Base-by-base conservation (phyloP, 2,888 invertebrate genomes). In the Drosophila falleni region DNA sequence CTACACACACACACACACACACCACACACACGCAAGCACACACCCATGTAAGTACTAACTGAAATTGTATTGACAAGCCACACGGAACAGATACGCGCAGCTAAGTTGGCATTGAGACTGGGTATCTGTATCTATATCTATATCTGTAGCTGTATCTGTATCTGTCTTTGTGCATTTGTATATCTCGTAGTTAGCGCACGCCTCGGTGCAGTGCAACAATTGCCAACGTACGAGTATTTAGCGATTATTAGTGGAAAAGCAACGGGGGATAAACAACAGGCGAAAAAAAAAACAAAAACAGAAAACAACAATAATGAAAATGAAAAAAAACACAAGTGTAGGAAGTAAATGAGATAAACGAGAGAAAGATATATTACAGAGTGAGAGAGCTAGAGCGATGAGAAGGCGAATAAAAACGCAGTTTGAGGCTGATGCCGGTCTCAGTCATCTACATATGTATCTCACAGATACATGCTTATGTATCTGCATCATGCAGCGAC, bases 81-180 rank as follows among this genome's bases (percentile, higher is more conserved):
- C 78, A 87, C 86, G 89, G 87, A 87, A 86, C 87, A 86, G 85
- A 81, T 78, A 89, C 85, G 73, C 74, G 89, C 76, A 74, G 83
- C 71, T 78, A 80, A 83, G 84, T 89, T 84, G 89, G 84, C 84
- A 84, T 84, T 84, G 84, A 88, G 72, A 69, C 72, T 76, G 50
- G 41, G 71, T 74, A 67, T 65, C 62, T 65, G 51, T 71, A 53
- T 33, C 59, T 39, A 31, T 37, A 35, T 56, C 50, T 47, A 23
- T 53, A 39, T 50, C 59, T 59, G 44, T 23, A 23, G 23, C 23
- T 23, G 23, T 23, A 23, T 23, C 23, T 29, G 64, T 62, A 58
- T 69, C 41, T 46, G 53, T 53, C 5, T 41, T 29, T 64, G 10
- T 72, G 53, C 60, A 54, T 47, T 42, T 73, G 51, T 50, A 47